Evolutionary conservation across 2,888 invertebrate species (phyloP).

Genomic region (Spisula solida): DNA sequence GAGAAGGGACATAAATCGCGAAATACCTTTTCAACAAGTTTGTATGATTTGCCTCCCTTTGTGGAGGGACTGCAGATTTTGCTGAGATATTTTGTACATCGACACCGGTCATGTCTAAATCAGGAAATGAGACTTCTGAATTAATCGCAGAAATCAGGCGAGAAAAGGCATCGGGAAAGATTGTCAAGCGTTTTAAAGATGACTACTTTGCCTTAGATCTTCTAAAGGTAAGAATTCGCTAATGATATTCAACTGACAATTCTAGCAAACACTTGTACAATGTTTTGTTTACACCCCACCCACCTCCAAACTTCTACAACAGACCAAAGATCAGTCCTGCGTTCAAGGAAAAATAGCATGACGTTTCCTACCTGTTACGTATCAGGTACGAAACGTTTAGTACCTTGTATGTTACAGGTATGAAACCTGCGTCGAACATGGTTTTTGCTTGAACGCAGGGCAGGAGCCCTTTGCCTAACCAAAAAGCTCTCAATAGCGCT

Average conservation of each 20-base stretch:
- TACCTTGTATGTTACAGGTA: too few species aligned
- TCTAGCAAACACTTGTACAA: neutral
- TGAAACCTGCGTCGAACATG: too few species aligned
- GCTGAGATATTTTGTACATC: neutral
- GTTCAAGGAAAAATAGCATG: too few species aligned
- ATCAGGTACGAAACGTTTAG: too few species aligned
- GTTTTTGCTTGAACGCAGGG: too few species aligned
- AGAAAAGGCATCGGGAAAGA: conserved; percentile 59
- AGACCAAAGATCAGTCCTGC: too few species aligned
- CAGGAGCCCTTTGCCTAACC: too few species aligned
- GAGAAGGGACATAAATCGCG: neutral
- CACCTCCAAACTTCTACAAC: neutral
- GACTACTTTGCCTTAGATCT: conserved; percentile 68
- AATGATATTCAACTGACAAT: neutral
- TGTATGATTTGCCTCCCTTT: neutral
- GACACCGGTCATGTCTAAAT: conserved; percentile 61
- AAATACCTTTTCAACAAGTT: neutral
- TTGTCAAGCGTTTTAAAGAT: conserved; percentile 68
- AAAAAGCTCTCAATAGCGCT: too few species aligned
- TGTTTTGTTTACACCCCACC: neutral
- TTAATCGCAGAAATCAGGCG: conserved; percentile 49
- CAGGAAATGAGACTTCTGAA: conserved; percentile 60
- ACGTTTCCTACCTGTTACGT: too few species aligned
- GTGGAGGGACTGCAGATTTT: neutral
- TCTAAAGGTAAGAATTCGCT: conserved; percentile 53